These are phyloP conservation scores for Syndactyla subalaris DNA, from an alignment of 2,797 vertebrate species.

Conservation along the genomic window DNA sequence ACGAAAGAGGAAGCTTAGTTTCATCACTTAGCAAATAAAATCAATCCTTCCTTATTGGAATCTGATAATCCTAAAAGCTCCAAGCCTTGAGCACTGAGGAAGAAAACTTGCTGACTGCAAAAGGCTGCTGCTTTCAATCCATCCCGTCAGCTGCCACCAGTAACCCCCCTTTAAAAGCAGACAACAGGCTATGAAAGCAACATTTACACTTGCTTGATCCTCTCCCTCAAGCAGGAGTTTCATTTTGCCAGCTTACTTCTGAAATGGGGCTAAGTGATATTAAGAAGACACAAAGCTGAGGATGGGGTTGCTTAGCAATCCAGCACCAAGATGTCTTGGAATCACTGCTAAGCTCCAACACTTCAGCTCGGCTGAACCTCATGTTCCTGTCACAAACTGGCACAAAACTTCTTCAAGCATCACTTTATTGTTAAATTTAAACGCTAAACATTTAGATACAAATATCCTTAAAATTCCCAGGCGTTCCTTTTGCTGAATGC, in stretches of 20 bases:
- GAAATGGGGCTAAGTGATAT: neutral
- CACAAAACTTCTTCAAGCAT: slow-evolving; percentile 42
- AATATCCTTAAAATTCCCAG: slow-evolving; percentile 21
- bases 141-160: neutral
- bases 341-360: slow-evolving; percentile 44
- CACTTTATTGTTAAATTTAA: slow-evolving; percentile 36
- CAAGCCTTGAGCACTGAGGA: neutral
- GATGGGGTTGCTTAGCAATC: slow-evolving; percentile 70
- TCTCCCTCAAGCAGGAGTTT: neutral
- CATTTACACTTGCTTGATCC: neutral
- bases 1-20: neutral
- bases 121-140: neutral
- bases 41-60: neutral
- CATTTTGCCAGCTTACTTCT: neutral
- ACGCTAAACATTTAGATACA: slow-evolving; percentile 37
- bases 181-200: neutral
- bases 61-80: neutral
- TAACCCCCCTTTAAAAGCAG: neutral
- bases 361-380: slow-evolving; percentile 3
- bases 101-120: neutral
- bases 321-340: slow-evolving; percentile 52
- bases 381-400: slow-evolving; percentile 42
- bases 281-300: neutral
- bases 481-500: neutral
- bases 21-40: neutral